Evolutionary conservation across 2,888 invertebrate species (phyloP).

Genomic region (Spilarctia lutea): DNA sequence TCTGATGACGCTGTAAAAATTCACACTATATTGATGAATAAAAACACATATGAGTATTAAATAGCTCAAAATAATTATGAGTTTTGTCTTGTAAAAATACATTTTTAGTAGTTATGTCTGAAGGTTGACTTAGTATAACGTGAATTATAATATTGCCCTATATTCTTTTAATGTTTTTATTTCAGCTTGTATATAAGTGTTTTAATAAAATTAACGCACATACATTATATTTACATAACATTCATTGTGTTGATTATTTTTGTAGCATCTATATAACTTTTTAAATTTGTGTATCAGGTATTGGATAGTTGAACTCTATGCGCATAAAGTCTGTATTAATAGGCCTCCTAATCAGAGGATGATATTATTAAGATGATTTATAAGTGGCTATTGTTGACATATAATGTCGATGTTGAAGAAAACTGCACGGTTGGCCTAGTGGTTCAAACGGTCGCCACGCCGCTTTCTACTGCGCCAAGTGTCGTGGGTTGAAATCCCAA

Average conservation of each 20-base stretch:
- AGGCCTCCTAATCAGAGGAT: neutral
- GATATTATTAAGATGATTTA: neutral
- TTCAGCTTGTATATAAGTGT: slow-evolving; percentile 6
- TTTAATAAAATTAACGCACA: neutral
- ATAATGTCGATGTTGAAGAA: too few species aligned
- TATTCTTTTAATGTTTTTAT: slow-evolving; percentile 6
- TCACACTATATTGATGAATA: too few species aligned
- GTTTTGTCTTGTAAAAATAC: too few species aligned
- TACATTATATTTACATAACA: neutral
- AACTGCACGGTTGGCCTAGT: too few species aligned
- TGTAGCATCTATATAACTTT: neutral
- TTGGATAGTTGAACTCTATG: neutral
- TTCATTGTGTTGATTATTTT: neutral
- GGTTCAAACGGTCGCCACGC: too few species aligned
- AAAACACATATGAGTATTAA: too few species aligned
- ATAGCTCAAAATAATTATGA: too few species aligned
- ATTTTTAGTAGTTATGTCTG: neutral
- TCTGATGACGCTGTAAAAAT: too few species aligned
- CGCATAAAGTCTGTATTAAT: neutral
- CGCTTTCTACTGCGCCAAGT: too few species aligned
- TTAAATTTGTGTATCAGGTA: neutral
- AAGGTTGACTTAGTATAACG: neutral
- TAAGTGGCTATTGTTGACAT: neutral
- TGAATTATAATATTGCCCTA: neutral
- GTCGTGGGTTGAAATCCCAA: too few species aligned